These are phyloP conservation scores for Ypsolopha scabrella DNA, from an alignment of 2,888 invertebrate species.

Conservation along the genomic window DNA sequence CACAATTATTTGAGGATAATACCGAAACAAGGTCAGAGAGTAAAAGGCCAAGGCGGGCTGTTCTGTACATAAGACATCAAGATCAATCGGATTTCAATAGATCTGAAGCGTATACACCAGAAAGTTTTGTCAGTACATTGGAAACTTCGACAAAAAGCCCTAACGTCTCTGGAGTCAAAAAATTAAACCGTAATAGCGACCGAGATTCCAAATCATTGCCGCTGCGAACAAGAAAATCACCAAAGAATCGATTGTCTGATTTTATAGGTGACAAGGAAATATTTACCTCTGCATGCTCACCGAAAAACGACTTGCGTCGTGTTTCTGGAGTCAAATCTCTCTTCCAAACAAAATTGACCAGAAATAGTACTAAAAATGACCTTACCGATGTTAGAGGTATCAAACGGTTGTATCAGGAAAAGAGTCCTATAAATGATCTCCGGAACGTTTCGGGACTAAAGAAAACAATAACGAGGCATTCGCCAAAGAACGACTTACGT, in stretches of 20 bases:
- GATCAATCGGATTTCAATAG: slow-evolving; percentile 25
- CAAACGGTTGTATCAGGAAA: slow-evolving; percentile 21
- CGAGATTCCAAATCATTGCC: slow-evolving; percentile 6
- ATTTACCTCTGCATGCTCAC: slow-evolving; percentile 23
- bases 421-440: slow-evolving; percentile 31
- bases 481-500: slow-evolving; percentile 38
- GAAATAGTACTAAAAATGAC: slow-evolving; percentile 35
- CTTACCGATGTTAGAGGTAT: slow-evolving; percentile 40
- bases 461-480: slow-evolving; percentile 22
- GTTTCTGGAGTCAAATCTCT: slow-evolving; percentile 28
- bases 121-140: slow-evolving; percentile 42
- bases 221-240: slow-evolving; percentile 32
- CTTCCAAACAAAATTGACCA: slow-evolving; percentile 15
- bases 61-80: slow-evolving; percentile 20
- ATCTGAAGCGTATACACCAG: slow-evolving; percentile 31
- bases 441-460: slow-evolving; percentile 29
- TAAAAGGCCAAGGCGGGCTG: slow-evolving; percentile 22
- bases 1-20: slow-evolving; percentile 32
- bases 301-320: slow-evolving; percentile 30
- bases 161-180: slow-evolving; percentile 29
- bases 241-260: slow-evolving; percentile 41
- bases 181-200: slow-evolving; percentile 26
- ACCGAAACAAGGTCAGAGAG: slow-evolving; percentile 14
- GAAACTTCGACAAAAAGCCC: slow-evolving; percentile 32
- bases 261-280: slow-evolving; percentile 43